Base-by-base conservation (phyloP, 2,888 invertebrate species). In the Cinara cedri region DNA sequence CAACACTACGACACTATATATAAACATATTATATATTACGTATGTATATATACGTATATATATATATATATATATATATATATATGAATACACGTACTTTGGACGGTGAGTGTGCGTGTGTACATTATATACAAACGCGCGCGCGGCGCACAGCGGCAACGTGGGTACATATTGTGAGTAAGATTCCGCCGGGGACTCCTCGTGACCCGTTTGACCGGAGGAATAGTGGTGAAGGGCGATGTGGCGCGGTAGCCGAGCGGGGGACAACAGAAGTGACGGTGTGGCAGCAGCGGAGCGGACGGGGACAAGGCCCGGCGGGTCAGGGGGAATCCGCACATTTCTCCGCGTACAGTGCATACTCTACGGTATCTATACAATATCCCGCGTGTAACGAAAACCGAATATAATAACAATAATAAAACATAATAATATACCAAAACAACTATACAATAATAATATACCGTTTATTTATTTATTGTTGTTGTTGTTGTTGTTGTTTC, bases 151-250 rank as follows among this genome's bases (percentile, higher is more conserved):
- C 68, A 78, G 24, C 78, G 78, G 78, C 78, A 78, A 78, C 78
- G 70, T 78, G 78, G 78, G 78, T 62, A 70, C 60, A 70, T 72
- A 42, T 74, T 74, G 70, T 78, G 76, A 78, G 68, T 78, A 78
- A 68, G 78, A 78, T 78, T 78, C 78, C 78, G 78, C 78, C 51
- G 78, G 78, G 78, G 78, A 78, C 78, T 78, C 78, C 78, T 78
- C 78, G 78, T 78, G 78, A 78, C 78, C 78, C 78, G 78, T 78
- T 78, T 78, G 78, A 78, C 78, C 78, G 78, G 78, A 42, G 75
- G 68, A 78, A 76, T 66, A 51, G 63, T 60, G 44, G 21, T 51
- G 54, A 71, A 55, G 60, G 62, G 34, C 14, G 74, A 51, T 9
- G 72, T 49, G 24, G 34, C 54, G 34, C n/a, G 14, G 60, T n/a